A percentile compares a stretch with the other conserved stretches of the same genome.
These are phyloP conservation scores for Xestia rhomboidea DNA, from an alignment of 2,888 invertebrate species.

Conservation along the genomic window DNA sequence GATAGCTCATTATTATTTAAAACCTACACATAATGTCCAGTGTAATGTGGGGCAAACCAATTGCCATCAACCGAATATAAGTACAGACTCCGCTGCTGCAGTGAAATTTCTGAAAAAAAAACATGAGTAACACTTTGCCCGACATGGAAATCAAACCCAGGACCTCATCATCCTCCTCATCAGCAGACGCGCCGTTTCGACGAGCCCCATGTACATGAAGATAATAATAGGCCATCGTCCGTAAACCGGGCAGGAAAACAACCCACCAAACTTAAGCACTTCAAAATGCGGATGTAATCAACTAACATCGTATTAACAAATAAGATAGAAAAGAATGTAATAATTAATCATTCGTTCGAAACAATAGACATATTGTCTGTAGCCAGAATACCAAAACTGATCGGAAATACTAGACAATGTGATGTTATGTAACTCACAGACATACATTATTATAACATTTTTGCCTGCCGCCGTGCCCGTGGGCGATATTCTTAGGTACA, in stretches of 20 bases:
- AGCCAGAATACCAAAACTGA: conserved; percentile 21
- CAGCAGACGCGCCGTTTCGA: not conserved
- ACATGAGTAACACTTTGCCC: not conserved
- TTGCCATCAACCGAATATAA: no score
- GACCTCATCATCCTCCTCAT: rapidly evolving
- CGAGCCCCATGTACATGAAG: not conserved
- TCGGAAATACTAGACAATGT: conserved; percentile 6
- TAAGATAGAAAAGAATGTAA: conserved; percentile 8
- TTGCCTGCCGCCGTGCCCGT: not conserved
- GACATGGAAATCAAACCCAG: not conserved
- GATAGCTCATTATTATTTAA: no score
- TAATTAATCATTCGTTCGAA: conserved; percentile 39
- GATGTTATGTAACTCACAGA: conserved; percentile 29
- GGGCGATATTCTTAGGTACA: conserved; percentile 12
- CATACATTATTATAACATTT: conserved; percentile 23
- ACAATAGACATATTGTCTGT: conserved; percentile 46
- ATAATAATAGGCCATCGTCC: not conserved
- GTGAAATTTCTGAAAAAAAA: not conserved
- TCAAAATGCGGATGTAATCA: conserved; percentile 14
- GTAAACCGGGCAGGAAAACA: not conserved
- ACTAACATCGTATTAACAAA: not conserved
- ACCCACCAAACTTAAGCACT: not conserved
- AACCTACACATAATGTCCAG: no score
- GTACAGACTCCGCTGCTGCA: no score
- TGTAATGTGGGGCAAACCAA: no score